Evolutionary conservation across 2,797 vertebrate genomes (phyloP), one percentile per base, ranked within the genome.

Genomic region (Tolypeutes matacus): DNA sequence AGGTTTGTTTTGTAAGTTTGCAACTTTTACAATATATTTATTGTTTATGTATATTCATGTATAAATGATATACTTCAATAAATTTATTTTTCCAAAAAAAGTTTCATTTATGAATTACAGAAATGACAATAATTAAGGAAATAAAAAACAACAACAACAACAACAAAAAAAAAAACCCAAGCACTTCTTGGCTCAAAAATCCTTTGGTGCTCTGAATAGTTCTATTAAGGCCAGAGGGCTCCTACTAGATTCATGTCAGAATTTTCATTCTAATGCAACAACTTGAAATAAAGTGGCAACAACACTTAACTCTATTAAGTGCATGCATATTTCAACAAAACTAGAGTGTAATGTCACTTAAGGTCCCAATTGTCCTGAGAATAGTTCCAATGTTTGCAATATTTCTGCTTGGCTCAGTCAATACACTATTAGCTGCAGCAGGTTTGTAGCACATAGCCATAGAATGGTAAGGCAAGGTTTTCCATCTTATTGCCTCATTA

Each of bases 381-480:
- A 72, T 46, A 49, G 85, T 81, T 60, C 67, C 31, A 85, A 93
- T 29, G 6, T 31, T 80, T 81, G 15, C 62, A 27, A 15, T 62
- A 84, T 88, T 92, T 89, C 58, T 67, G 3, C 65, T 81, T 90
- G 39, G 29, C 25, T 89, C 53, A 46, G 46, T 46, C 46, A 73
- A 89, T 77, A 92, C 42, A 64, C 60, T 49, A n/a, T 75, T 90
- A 92, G 23, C 31, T 89, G 56, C 18, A 51, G 60, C n/a, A 56
- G 73, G 21, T 78, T 85, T 11, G 15, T 46, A 81, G 25, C 15
- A 39, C 13, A 21, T 10, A 49, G 31, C 69, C 65, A 75, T 14
- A 31, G n/a, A 78, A 72, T 53, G 20, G 4, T 49, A 67, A 75
- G 34, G 23, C 58, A 15, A 64, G 5, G 4, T 25, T 87, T 60